Percentiles rank a stretch among this genome's conserved stretches.
Conservation (phyloP, 1,140 invertebrate genomes). For the Pseudomyrmex pallidus region DNA sequence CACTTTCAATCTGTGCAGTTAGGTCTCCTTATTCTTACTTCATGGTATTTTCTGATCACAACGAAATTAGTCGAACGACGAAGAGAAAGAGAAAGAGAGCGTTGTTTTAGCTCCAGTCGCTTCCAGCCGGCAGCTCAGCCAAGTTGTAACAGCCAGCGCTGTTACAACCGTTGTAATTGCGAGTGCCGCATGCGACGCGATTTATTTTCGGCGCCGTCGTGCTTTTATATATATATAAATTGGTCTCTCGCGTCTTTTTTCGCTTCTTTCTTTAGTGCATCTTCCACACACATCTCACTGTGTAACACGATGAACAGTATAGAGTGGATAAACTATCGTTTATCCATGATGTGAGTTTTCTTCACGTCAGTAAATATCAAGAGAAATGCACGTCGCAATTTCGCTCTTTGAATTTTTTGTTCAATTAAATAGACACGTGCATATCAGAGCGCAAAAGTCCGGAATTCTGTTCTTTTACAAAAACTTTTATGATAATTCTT, state of each 20-base stretch:
- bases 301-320: background rate
- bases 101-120: too few relatives aligned
- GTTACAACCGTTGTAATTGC: conserved; percentile 55
- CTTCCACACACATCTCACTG: background rate
- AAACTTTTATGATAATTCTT: background rate
- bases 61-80: too few relatives aligned
- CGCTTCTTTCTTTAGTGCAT: conserved; percentile 19
- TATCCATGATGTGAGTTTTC: too few relatives aligned
- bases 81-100: too few relatives aligned
- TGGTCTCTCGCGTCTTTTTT: background rate
- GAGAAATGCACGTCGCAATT: background rate
- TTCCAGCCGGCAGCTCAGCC: too few relatives aligned
- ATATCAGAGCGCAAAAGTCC: background rate
- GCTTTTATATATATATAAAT: conserved; percentile 19
- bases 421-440: too few relatives aligned
- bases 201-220: conserved; percentile 69
- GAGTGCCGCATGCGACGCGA: conserved; percentile 15
- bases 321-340: background rate
- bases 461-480: background rate
- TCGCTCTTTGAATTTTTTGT: background rate
- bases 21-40: too few relatives aligned
- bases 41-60: too few relatives aligned
- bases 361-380: background rate
- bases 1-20: too few relatives aligned
- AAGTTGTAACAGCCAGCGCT: background rate